phyloP scores from a whole-genome alignment of 2,113 vertebrate genomes.

The Notiomystis cincta region DNA sequence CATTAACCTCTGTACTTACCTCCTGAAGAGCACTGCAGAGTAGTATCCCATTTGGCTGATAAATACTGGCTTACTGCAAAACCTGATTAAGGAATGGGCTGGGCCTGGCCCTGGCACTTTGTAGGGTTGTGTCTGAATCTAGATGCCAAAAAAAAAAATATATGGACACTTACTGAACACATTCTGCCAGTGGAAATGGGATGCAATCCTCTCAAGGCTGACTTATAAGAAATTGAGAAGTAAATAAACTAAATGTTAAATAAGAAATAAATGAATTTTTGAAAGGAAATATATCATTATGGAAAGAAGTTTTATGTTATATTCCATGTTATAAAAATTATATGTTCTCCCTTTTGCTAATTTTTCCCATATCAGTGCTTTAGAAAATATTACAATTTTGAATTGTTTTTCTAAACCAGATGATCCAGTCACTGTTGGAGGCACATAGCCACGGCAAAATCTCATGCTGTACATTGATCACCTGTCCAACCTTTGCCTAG shows the following conservation, averaged over 20 bases:
- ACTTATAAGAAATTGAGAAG: neutral
- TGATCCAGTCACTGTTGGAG: slow-evolving; percentile 93
- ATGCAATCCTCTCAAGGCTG: neutral
- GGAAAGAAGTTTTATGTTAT: neutral
- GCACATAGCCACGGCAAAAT: slow-evolving; percentile 89
- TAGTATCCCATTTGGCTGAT: neutral
- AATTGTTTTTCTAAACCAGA: slow-evolving; percentile 79
- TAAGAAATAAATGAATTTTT: neutral
- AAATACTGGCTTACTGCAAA: neutral
- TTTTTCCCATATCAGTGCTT: neutral
- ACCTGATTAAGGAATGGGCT: neutral
- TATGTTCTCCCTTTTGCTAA: neutral
- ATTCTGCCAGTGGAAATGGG: neutral
- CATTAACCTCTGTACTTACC: neutral
- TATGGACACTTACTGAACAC: neutral
- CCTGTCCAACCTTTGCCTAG: slow-evolving; percentile 89
- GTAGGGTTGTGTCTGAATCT: neutral
- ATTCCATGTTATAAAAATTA: neutral
- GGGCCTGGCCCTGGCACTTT: neutral
- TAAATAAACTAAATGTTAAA: neutral
- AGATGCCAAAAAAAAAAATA: neutral
- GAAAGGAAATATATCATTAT: neutral
- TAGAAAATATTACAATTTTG: slow-evolving; percentile 57
- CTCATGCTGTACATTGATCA: slow-evolving; percentile 89
- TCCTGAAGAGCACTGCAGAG: neutral